These are phyloP conservation scores for Cheilosia vulpina DNA, from an alignment of 2,888 invertebrate species.

Conservation along the genomic window DNA sequence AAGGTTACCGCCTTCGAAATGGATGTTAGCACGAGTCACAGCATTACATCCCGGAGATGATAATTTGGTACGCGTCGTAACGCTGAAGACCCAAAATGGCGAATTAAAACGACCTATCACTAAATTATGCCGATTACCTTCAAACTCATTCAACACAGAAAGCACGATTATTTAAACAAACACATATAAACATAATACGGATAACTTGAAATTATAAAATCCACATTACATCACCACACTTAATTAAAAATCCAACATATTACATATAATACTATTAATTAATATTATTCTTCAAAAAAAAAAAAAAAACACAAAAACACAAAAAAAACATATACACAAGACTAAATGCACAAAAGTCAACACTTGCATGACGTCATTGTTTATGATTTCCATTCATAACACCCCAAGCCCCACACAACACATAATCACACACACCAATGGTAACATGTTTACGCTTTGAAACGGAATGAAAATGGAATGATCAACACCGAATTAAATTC, in stretches of 20 bases:
- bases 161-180: conserved; percentile 8
- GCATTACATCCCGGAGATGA: background rate
- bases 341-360: background rate
- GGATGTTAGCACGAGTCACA: too few relatives aligned
- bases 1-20: too few relatives aligned
- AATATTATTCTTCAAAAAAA: conserved; percentile 1
- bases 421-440: background rate
- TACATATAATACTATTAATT: conserved; percentile 6
- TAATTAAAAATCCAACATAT: too few relatives aligned
- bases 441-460: too few relatives aligned
- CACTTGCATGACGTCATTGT: background rate
- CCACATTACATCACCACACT: conserved; percentile 1
- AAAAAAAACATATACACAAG: conserved; percentile 1
- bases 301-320: too few relatives aligned
- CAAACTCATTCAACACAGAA: conserved; percentile 9
- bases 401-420: conserved; percentile 4
- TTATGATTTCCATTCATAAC: conserved; percentile 1
- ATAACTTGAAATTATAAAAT: conserved; percentile 11
- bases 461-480: too few relatives aligned
- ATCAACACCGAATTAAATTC: too few relatives aligned
- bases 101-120: conserved; percentile 2
- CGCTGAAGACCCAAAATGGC: conserved; percentile 1
- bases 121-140: conserved; percentile 12
- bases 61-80: conserved; percentile 23
- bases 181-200: conserved; percentile 12